Evolutionary conservation across 2,888 invertebrate genomes (phyloP).

Genomic region (Drosophila aldrichi): DNA sequence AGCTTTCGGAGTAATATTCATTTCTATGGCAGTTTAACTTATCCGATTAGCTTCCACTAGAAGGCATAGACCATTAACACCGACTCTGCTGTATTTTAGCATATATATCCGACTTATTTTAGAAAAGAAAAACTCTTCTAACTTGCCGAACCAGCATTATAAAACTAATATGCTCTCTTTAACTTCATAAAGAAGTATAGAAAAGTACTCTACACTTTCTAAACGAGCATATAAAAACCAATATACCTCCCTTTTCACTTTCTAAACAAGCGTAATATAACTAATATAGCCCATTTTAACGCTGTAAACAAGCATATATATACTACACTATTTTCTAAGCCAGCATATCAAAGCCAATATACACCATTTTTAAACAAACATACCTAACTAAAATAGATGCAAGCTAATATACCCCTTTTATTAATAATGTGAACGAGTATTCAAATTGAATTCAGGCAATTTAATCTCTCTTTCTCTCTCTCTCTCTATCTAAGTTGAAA

Average conservation of each 20-base stretch:
- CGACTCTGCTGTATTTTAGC: neutral
- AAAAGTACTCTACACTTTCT: neutral
- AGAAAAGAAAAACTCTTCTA: too few relatives aligned
- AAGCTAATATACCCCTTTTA: neutral
- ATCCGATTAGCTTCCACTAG: neutral
- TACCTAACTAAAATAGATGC: neutral
- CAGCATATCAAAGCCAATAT: neutral
- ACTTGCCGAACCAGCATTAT: neutral
- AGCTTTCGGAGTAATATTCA: neutral
- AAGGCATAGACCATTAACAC: neutral
- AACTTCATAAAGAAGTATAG: too few relatives aligned
- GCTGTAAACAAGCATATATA: neutral
- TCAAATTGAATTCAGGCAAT: conserved; percentile 27
- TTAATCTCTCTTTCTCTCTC: conserved; percentile 20
- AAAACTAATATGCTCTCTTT: neutral
- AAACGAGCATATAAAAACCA: neutral
- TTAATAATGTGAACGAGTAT: conserved; percentile 6
- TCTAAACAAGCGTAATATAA: neutral
- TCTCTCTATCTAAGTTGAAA: conserved; percentile 17
- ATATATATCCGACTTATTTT: neutral
- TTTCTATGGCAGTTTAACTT: neutral
- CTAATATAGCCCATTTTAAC: neutral
- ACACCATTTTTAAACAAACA: neutral
- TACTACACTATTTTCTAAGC: too few relatives aligned
- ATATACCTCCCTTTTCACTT: neutral